phyloP scores from a whole-genome alignment of 2,113 vertebrate genomes.

The Leptobrachium ailaonicum region DNA sequence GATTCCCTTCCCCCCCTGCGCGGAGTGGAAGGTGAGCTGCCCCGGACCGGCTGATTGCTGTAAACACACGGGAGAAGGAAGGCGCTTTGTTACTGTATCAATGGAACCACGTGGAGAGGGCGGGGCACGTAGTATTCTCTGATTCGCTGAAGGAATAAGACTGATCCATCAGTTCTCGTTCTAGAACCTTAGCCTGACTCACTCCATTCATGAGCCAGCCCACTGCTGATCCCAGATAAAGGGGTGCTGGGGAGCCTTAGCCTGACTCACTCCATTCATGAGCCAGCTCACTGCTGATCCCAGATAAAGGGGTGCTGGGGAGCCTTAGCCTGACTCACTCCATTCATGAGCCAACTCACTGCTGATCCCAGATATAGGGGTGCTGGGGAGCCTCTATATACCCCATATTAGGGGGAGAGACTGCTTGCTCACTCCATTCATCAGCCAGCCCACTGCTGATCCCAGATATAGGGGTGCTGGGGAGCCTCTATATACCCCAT shows the following conservation, averaged over 20 bases:
- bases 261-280: background rate
- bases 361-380: background rate
- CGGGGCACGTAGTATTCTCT: conserved; percentile 2
- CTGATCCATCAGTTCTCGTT: background rate
- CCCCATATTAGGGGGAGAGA: no score
- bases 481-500: no score
- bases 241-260: background rate
- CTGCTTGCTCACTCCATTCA: no score
- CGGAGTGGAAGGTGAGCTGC: background rate
- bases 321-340: background rate
- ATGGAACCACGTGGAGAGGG: conserved; percentile 18
- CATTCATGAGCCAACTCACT: background rate
- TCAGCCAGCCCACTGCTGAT: no score
- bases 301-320: background rate
- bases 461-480: no score
- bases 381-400: background rate
- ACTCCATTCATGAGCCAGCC: background rate
- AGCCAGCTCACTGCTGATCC: background rate
- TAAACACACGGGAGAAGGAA: conserved; percentile 4
- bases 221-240: background rate
- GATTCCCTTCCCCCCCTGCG: background rate
- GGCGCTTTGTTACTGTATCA: background rate
- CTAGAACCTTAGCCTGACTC: background rate
- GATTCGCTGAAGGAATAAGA: background rate
- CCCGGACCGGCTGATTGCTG: conserved; percentile 14